Evolutionary conservation across 2,888 invertebrate genomes (phyloP).

Genomic region (Onchidella celtica): DNA sequence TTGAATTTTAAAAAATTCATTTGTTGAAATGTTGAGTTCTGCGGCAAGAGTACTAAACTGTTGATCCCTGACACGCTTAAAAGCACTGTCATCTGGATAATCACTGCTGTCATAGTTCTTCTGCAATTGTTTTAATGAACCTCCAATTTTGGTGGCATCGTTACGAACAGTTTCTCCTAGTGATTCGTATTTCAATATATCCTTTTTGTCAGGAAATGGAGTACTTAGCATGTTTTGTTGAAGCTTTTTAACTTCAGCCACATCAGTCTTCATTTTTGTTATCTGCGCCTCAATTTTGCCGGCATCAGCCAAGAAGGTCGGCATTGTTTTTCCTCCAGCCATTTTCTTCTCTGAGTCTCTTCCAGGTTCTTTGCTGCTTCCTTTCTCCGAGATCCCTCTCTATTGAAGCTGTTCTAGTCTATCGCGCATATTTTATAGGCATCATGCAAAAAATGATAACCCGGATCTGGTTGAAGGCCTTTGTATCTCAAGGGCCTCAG

Average conservation of each 20-base stretch:
- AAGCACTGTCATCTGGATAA: slow-evolving; percentile 45
- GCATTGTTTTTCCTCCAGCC: slow-evolving; percentile 59
- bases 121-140: slow-evolving; percentile 58
- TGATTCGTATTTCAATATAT: slow-evolving; percentile 61
- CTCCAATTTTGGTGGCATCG: slow-evolving; percentile 58
- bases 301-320: slow-evolving; percentile 58
- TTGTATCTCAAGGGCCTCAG: no score
- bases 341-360: slow-evolving; percentile 51
- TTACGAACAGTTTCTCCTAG: slow-evolving; percentile 60
- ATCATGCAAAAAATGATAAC: no score
- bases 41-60: slow-evolving; percentile 60
- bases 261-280: slow-evolving; percentile 58
- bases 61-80: slow-evolving; percentile 50
- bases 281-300: slow-evolving; percentile 61
- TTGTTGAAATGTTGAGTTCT: slow-evolving; percentile 60
- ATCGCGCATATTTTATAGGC: no score
- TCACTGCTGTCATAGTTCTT: slow-evolving; percentile 36
- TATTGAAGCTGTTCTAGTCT: slow-evolving; percentile 64
- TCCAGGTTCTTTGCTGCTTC: slow-evolving; percentile 34
- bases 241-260: slow-evolving; percentile 62
- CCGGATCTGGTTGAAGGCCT: no score
- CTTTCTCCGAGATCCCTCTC: slow-evolving; percentile 54
- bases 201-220: slow-evolving; percentile 62
- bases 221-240: slow-evolving; percentile 64
- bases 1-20: slow-evolving; percentile 66